These are phyloP conservation scores for Laticauda colubrina DNA, from an alignment of 2,113 vertebrate genomes.

Conservation along the genomic window DNA sequence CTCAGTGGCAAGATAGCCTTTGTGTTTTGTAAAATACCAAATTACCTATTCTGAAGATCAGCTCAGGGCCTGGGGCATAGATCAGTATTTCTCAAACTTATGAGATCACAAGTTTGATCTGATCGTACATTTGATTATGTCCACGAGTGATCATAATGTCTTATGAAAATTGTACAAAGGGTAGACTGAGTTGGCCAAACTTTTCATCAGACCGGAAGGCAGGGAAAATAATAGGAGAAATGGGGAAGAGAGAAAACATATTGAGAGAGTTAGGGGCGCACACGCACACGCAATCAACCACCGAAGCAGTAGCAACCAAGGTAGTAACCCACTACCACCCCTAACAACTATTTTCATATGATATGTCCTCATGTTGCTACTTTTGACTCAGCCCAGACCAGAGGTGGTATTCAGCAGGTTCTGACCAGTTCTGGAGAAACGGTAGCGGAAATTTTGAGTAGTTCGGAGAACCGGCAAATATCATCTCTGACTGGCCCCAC, in stretches of 20 bases:
- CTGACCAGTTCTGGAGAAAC: no score
- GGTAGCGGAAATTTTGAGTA: no score
- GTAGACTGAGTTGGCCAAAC: background rate
- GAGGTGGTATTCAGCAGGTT: no score
- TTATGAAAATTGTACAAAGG: background rate
- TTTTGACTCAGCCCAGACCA: background rate
- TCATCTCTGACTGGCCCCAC: no score
- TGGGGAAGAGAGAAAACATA: background rate
- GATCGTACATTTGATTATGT: background rate
- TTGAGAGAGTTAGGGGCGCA: background rate
- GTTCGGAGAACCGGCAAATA: no score
- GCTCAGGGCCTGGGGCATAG: background rate
- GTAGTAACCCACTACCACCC: no score
- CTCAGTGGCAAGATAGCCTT: background rate
- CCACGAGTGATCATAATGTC: background rate
- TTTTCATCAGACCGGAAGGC: background rate
- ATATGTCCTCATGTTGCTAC: background rate
- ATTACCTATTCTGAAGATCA: background rate
- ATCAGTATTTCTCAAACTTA: background rate
- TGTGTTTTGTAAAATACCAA: background rate
- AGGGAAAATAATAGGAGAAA: background rate
- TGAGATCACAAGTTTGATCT: background rate
- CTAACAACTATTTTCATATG: background rate
- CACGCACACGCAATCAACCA: no score
- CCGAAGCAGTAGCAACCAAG: no score